Evolutionary conservation across 2,888 invertebrate genomes (phyloP).

Genomic region (Nomada fucata): DNA sequence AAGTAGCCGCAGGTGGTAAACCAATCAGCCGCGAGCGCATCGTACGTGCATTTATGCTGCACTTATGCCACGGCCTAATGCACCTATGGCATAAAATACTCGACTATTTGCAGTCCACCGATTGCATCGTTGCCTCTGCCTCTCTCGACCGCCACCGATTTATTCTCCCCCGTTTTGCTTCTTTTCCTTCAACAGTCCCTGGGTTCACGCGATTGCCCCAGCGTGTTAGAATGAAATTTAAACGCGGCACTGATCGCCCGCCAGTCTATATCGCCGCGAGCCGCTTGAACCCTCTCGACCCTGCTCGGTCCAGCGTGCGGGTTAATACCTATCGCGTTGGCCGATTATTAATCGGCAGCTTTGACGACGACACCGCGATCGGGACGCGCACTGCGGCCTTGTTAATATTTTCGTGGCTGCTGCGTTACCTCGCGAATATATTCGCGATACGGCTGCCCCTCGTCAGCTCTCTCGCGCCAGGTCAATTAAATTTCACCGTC

Average conservation of each 20-base stretch:
- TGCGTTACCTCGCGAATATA: too few relatives aligned
- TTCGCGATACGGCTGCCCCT: neutral
- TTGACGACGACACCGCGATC: neutral
- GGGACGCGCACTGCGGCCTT: neutral
- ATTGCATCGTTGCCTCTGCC: conserved; percentile 26
- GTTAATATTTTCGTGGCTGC: conserved; percentile 19
- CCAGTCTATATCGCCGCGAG: conserved; percentile 6
- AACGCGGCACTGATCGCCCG: neutral
- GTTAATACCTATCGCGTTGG: conserved; percentile 14
- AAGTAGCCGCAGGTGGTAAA: conserved; percentile 69
- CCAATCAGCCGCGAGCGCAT: conserved; percentile 62
- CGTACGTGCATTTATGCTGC: conserved; percentile 58
- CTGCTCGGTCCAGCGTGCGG: neutral
- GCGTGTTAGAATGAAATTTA: conserved; percentile 36
- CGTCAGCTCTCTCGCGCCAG: conserved; percentile 14
- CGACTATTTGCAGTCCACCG: conserved; percentile 43
- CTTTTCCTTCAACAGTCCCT: neutral
- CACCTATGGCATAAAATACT: conserved; percentile 40
- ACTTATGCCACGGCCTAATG: conserved; percentile 55
- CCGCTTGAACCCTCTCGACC: conserved; percentile 20
- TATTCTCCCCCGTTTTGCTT: conserved; percentile 9
- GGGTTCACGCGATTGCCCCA: neutral
- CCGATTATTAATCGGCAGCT: conserved; percentile 36
- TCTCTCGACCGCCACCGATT: conserved; percentile 18
- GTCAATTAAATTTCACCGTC: conserved; percentile 28